Base-by-base conservation (phyloP, 2,888 invertebrate species). In the Sarcophaga carnaria region DNA sequence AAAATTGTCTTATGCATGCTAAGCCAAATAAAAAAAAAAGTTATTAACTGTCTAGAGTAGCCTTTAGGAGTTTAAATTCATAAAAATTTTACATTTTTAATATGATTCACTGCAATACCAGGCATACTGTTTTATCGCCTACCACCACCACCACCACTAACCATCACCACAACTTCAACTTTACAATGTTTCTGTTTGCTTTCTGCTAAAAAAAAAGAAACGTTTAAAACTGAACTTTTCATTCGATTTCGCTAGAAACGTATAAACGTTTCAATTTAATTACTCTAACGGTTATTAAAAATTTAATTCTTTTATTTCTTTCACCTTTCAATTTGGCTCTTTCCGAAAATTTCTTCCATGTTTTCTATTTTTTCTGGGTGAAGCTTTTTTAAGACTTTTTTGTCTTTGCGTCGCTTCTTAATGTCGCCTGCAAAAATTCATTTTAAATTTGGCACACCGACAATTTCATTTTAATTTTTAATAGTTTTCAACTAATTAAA, bases 241-340 rank as follows among this genome's bases (percentile, higher is more conserved):
- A 17, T 54, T 54, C 17, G 14, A 54, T 54, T 54, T 12, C 17
- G 12, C 17, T 54, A 54, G 54, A 54, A 54, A 14, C 4, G 10
- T 17, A 54, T 54, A 54, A 54, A 54, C 12, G 20, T 37, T 54
- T 45, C 6, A 64, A 54, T 49, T 66, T 66, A 76, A 67, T 78
- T 79, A 49, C 49, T 49, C 47, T 70, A 79, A 79, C 70, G 70
- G 70, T 70, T 78, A 10, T 70, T 69, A 22, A 60, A 37, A 69
- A 67, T 77, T 66, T 59, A n/a, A 2, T 14, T 22, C 54, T 67
- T 77, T 77, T 22, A 69, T 69, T 70, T 78, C 66, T 77, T 79
- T 79, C 78, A 47, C 60, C 17, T 78, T 62, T 69, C 22, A 62
- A 69, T 70, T 63, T 69, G 54, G 54, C 54, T 54, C 54, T 54